Conservation (phyloP, 2,113 vertebrate species). For the Chiloscyllium plagiosum region DNA sequence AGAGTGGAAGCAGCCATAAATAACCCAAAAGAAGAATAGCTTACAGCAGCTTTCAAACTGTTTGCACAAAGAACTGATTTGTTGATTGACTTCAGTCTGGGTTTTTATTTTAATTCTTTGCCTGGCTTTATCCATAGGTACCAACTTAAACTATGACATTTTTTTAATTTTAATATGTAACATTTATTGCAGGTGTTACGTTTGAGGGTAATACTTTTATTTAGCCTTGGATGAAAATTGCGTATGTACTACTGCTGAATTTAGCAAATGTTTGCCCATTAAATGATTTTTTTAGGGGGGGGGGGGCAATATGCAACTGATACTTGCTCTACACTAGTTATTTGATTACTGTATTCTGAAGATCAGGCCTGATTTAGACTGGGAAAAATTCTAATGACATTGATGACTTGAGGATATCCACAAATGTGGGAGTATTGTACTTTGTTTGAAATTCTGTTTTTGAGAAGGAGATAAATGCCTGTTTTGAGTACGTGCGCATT, state of each 20-base stretch:
- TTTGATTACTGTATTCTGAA: not conserved
- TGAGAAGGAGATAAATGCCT: not conserved
- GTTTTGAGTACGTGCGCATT: not conserved
- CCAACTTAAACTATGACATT: not conserved
- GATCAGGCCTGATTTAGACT: not conserved
- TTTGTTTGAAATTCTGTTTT: not conserved
- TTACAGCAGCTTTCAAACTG: not conserved
- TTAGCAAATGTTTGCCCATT: not conserved
- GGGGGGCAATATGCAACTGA: not conserved
- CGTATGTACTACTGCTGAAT: not conserved
- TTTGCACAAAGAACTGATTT: not conserved
- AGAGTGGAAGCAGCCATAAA: slow-evolving; percentile 16
- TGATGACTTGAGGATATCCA: not conserved
- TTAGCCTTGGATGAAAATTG: not conserved
- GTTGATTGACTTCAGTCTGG: not conserved
- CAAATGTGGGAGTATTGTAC: not conserved
- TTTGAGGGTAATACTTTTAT: not conserved
- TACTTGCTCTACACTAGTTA: not conserved
- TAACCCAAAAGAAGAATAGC: slow-evolving; percentile 1
- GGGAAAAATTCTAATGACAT: not conserved
- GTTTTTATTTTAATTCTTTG: not conserved
- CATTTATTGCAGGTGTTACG: not conserved
- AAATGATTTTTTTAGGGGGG: not conserved
- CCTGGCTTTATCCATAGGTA: not conserved
- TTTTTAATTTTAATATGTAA: not conserved